Percentiles rank a stretch among this genome's conserved stretches.
Evolutionary conservation across 2,797 vertebrate species (phyloP).

Genomic region (Hippoglossus hippoglossus): DNA sequence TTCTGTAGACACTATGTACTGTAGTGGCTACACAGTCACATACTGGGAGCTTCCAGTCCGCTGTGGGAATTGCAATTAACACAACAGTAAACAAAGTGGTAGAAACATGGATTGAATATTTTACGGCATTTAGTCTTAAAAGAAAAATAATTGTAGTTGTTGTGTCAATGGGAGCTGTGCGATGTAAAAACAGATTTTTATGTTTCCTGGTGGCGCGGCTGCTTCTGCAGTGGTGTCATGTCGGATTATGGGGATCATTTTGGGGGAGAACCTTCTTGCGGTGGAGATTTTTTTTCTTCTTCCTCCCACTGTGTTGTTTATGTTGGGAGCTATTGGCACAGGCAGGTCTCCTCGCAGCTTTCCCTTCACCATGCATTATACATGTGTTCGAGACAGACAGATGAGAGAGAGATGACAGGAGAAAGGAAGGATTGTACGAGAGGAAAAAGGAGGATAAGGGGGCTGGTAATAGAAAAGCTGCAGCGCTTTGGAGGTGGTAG

Average conservation of each 20-base stretch:
- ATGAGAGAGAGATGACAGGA: conserved; percentile 63
- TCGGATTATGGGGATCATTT: conserved; percentile 10
- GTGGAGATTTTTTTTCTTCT: conserved; percentile 10
- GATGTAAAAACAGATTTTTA: neutral
- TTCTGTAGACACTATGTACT: conserved; percentile 6
- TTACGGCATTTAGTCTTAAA: conserved; percentile 43
- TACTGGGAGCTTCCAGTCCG: conserved; percentile 7
- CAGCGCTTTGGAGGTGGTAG: conserved; percentile 47
- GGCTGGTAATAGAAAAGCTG: conserved; percentile 41
- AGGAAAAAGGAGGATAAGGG: conserved; percentile 22
- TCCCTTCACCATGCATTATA: conserved; percentile 81
- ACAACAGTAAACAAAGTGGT: conserved; percentile 19
- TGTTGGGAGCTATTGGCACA: conserved; percentile 75
- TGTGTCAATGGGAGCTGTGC: conserved; percentile 9
- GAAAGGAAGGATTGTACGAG: conserved; percentile 45
- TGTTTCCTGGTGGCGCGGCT: conserved; percentile 7
- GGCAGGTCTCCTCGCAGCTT: conserved; percentile 75
- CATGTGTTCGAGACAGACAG: conserved; percentile 74
- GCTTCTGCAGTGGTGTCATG: neutral
- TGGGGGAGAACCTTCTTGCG: conserved; percentile 3
- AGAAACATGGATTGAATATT: conserved; percentile 47
- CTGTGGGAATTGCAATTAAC: conserved; percentile 37
- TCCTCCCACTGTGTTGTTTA: conserved; percentile 70
- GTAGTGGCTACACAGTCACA: neutral
- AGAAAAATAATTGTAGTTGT: conserved; percentile 24